These are phyloP conservation scores for Marisa cornuarietis DNA, from an alignment of 1,140 invertebrate genomes.

Conservation along the genomic window DNA sequence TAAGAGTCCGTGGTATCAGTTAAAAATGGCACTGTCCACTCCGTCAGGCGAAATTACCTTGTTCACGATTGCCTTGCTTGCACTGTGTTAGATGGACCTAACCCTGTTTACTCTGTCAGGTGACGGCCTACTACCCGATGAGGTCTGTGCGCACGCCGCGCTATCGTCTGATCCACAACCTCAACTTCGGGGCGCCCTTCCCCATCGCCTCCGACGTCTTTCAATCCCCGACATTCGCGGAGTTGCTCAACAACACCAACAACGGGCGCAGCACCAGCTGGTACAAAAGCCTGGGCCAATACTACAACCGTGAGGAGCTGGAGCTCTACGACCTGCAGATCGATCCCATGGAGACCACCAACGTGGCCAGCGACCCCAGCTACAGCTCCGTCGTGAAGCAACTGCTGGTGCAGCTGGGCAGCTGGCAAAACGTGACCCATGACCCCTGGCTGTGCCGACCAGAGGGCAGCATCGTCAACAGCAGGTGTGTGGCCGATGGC, in stretches of 20 bases:
- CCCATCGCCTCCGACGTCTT: conserved; percentile 93
- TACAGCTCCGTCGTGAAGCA: conserved; percentile 64
- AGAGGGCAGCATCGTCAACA: conserved; percentile 75
- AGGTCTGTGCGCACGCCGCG: conserved; percentile 79
- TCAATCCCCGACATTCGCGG: conserved; percentile 84
- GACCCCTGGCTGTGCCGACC: conserved; percentile 92
- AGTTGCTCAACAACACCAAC: conserved; percentile 81
- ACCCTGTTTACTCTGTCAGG: conserved; percentile 25
- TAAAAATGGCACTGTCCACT: too few relatives aligned
- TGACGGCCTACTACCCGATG: conserved; percentile 95
- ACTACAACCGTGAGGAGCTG: conserved; percentile 88
- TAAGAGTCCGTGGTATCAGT: too few relatives aligned
- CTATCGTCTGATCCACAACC: conserved; percentile 88
- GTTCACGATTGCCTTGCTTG: too few relatives aligned
- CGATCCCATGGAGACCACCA: conserved; percentile 80
- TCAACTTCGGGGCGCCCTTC: conserved; percentile 84
- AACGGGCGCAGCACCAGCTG: conserved; percentile 75
- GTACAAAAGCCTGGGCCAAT: conserved; percentile 81
- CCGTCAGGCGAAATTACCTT: too few relatives aligned
- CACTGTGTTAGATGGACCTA: too few relatives aligned
- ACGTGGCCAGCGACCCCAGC: conserved; percentile 73
- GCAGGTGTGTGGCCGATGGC: not conserved
- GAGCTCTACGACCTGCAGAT: conserved; percentile 83
- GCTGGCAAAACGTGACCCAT: conserved; percentile 81
- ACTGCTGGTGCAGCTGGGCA: conserved; percentile 71